Evolutionary conservation across 1,140 invertebrate species (phyloP), one percentile per base, ranked within the genome.

Genomic region (Lithobius niger): DNA sequence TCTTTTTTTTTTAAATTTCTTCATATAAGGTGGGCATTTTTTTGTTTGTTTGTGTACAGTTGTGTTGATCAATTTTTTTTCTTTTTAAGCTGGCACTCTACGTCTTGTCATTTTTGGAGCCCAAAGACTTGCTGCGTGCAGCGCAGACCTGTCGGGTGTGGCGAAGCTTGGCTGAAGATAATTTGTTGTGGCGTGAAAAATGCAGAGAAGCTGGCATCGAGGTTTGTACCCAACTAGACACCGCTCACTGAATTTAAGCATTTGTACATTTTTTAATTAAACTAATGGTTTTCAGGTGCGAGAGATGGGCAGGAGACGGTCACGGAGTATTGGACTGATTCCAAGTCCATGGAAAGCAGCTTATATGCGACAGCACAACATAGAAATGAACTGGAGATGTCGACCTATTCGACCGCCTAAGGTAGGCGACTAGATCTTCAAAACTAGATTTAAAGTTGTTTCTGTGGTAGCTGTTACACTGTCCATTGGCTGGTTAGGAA

Each of bases 91-190:
- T 98, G 56, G 93, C 94, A 0, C 73, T 98, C 24, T 88, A 95
- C 57, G 94, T 99, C 16, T 73, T 99, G 1, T 85, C 86, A 6
- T 97, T 93, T 69, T 74, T 99, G 58, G 86, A 92, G 58, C 90
- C 94, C 0, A 81, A 82, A 60, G 93, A 98, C 71, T 71, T 99
- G 19, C 70, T 96, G 2, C 76, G 85, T 25, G 94, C 95, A 1
- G 92, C 94, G 0, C 89, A 95, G 69, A 97, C 94, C 0, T 99
- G 94, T 69, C 82, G 86, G n/a, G 92, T 86, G 68, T 99, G 96
- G 96, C 81, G 88, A 53, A 84, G 88, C 60, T 74, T 99, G 2
- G 89, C 92, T 0, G 94, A 98, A 68, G 94, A 98, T 71, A 97
- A 97, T 74, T 73, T 97, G 3, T 69, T 99, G 3, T 99, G 96